Conservation (phyloP, 2,797 vertebrate genomes). For the Sardinella longiceps region DNA sequence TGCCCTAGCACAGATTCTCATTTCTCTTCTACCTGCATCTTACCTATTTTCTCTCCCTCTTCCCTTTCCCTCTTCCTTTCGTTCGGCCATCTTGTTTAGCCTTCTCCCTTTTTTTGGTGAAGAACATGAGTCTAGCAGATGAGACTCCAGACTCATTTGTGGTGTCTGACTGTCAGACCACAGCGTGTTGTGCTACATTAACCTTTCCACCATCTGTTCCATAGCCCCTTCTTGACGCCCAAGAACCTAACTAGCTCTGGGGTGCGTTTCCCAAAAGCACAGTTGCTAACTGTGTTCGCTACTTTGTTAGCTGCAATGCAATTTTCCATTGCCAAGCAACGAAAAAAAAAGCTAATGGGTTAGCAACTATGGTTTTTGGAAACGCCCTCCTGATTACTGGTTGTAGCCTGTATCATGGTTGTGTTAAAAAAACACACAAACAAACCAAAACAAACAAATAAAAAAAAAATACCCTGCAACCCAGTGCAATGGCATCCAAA, state of each 20-base stretch:
- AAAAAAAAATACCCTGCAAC: slow-evolving; percentile 22
- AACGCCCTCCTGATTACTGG: too few relatives aligned
- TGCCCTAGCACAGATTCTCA: not conserved
- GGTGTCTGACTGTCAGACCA: slow-evolving; percentile 59
- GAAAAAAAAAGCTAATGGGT: too few relatives aligned
- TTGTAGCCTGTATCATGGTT: slow-evolving; percentile 60
- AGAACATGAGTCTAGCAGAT: not conserved
- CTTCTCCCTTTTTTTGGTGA: not conserved
- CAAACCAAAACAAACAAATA: not conserved
- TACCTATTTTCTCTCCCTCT: not conserved
- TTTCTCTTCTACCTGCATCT: not conserved
- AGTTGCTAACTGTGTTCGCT: too few relatives aligned
- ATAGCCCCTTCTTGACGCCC: slow-evolving; percentile 47
- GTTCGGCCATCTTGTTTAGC: not conserved
- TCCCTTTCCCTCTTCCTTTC: not conserved
- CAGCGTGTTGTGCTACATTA: slow-evolving; percentile 57
- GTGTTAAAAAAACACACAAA: slow-evolving; percentile 45
- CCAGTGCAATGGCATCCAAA: not conserved
- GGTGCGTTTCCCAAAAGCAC: too few relatives aligned
- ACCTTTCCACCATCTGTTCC: slow-evolving; percentile 67
- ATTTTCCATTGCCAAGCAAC: too few relatives aligned
- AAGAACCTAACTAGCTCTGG: slow-evolving; percentile 48
- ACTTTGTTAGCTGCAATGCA: too few relatives aligned
- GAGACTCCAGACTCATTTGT: slow-evolving; percentile 54
- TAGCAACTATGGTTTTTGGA: too few relatives aligned